Conservation (phyloP, 2,113 vertebrate genomes). For the Chunga burmeisteri region DNA sequence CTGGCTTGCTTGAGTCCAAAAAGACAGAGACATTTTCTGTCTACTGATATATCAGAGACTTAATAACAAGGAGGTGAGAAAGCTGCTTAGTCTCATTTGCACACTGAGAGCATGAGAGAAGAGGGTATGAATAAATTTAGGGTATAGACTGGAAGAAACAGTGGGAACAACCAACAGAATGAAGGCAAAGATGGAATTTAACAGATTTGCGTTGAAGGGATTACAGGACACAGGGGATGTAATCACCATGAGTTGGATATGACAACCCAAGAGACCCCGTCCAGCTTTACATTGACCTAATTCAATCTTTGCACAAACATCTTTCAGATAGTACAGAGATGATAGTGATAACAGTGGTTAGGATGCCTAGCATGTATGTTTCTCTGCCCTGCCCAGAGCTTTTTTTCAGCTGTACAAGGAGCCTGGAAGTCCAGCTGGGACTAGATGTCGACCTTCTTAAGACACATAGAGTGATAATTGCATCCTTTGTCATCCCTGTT, state of each 20-base stretch:
- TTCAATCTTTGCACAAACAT: not conserved
- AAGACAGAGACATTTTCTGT: not conserved
- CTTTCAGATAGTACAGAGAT: not conserved
- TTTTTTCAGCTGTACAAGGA: not conserved
- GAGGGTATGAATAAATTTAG: not conserved
- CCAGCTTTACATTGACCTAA: not conserved
- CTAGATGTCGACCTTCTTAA: not conserved
- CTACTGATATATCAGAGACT: not conserved
- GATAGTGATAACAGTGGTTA: fast-evolving
- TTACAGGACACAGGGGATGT: not conserved
- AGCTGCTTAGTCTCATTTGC: not conserved
- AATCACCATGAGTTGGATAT: not conserved
- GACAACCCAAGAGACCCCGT: not conserved
- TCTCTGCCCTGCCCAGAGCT: not conserved
- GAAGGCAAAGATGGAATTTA: not conserved
- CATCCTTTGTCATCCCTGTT: not conserved
- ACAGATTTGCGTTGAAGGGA: not conserved
- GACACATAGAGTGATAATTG: not conserved
- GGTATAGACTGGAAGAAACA: not conserved
- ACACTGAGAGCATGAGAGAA: not conserved
- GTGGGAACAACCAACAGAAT: not conserved
- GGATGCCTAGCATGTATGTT: not conserved
- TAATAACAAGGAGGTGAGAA: not conserved
- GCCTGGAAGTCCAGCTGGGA: not conserved
- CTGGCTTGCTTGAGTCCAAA: not conserved